Conservation (phyloP, 2,113 vertebrate species). For the Ammodytes marinus region DNA sequence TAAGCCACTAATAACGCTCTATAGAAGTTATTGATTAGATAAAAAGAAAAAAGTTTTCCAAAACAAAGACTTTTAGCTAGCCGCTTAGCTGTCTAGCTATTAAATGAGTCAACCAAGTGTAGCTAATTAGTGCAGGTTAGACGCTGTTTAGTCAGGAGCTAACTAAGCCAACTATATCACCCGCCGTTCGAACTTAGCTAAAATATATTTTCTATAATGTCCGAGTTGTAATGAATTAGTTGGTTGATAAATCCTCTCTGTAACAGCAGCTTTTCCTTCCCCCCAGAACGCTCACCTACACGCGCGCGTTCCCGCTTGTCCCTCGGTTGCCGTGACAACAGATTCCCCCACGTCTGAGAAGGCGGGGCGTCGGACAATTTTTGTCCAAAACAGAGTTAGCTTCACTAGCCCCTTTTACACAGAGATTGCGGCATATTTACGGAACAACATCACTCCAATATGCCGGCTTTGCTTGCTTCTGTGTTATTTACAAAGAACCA, state of each 20-base stretch:
- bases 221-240: too few species aligned
- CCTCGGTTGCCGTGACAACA: slow-evolving; percentile 16
- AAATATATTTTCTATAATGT: neutral
- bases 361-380: slow-evolving; percentile 6
- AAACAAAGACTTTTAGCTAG: neutral
- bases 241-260: neutral
- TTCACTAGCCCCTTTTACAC: neutral
- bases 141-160: neutral
- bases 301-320: too few species aligned
- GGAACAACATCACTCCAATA: too few species aligned
- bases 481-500: too few species aligned
- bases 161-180: neutral
- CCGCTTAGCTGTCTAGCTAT: neutral
- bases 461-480: too few species aligned
- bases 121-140: too few species aligned
- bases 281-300: neutral
- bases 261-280: neutral
- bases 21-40: neutral
- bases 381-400: neutral
- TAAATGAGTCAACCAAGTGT: neutral
- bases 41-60: neutral
- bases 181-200: neutral
- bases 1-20: neutral
- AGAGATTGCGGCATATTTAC: neutral
- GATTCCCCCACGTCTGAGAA: neutral